Percentiles rank a stretch among this genome's conserved stretches.
Evolutionary conservation across 1,140 invertebrate genomes (phyloP).

Genomic region (Diuraphis noxia): DNA sequence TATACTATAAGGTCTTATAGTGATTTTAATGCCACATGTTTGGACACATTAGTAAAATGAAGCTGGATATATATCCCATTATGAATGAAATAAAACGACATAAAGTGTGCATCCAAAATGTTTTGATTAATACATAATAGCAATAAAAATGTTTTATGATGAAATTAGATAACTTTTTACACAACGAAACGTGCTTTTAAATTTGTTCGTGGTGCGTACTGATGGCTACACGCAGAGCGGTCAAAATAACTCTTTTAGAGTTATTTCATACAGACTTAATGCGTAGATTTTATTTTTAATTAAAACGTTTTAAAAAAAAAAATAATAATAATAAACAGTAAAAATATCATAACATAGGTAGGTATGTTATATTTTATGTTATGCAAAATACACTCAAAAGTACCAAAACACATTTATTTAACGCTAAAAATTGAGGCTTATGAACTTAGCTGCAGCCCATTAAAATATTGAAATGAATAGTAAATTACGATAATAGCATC

Average conservation of each 20-base stretch:
- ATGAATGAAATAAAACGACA: not conserved
- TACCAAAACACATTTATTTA: not conserved
- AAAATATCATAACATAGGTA: not conserved
- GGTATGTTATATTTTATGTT: not conserved
- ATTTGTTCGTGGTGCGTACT: not conserved
- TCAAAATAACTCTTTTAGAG: not conserved
- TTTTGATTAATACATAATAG: not conserved
- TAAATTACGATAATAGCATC: not conserved
- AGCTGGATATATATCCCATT: not conserved
- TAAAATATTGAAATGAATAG: not conserved
- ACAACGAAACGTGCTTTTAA: not conserved
- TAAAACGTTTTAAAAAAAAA: not conserved
- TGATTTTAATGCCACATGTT: not conserved
- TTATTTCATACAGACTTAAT: not conserved
- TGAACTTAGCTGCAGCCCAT: not conserved
- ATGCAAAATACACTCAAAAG: not conserved
- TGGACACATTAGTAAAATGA: not conserved
- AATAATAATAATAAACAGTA: not conserved
- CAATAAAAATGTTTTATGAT: conserved; percentile 7
- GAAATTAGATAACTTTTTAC: conserved; percentile 1
- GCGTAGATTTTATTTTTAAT: not conserved
- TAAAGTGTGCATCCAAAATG: not conserved
- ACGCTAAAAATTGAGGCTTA: not conserved
- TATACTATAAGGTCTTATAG: not conserved
- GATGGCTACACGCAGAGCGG: not conserved